A percentile compares a stretch with the other conserved stretches of the same genome.
Conservation (phyloP, 1,140 invertebrate genomes). For the Drosophila yakuba region DNA sequence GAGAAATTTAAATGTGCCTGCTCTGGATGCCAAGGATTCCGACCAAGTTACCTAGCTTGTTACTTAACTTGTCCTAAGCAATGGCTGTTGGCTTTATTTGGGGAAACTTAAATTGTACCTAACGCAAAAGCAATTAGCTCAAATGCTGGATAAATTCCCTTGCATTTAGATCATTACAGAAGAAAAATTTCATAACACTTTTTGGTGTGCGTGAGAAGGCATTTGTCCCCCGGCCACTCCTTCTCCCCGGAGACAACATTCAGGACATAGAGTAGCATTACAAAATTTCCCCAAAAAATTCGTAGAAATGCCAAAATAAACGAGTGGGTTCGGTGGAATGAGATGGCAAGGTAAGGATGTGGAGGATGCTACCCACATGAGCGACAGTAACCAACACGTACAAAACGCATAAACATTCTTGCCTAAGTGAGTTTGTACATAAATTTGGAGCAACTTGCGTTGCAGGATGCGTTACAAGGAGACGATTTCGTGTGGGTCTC, state of each 20-base stretch:
- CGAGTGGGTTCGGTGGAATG: constrained; percentile 9
- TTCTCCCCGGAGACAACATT: constrained; percentile 20
- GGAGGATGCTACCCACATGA: constrained; percentile 49
- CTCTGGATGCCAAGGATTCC: neutral
- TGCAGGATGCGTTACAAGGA: constrained; percentile 62
- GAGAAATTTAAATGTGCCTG: constrained; percentile 15
- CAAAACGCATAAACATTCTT: constrained; percentile 82
- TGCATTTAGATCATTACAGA: constrained; percentile 75
- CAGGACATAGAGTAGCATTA: constrained; percentile 25
- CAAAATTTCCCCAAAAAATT: constrained; percentile 48
- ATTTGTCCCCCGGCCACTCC: constrained; percentile 24
- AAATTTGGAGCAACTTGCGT: constrained; percentile 69
- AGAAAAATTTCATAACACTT: constrained; percentile 75
- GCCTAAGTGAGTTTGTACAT: constrained; percentile 82
- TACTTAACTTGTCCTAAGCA: neutral
- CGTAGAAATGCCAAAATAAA: constrained; percentile 50
- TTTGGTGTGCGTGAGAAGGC: constrained; percentile 27
- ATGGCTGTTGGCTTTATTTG: constrained; percentile 2
- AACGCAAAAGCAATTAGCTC: constrained; percentile 70
- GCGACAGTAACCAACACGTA: constrained; percentile 75
- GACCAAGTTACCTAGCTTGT: neutral
- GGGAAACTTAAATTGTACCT: constrained; percentile 51
- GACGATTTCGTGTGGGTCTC: constrained; percentile 18
- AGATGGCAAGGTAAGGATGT: neutral
- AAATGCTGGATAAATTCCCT: constrained; percentile 63